Conservation (phyloP, 1,140 invertebrate genomes). For the Lepeophtheirus salmonis region DNA sequence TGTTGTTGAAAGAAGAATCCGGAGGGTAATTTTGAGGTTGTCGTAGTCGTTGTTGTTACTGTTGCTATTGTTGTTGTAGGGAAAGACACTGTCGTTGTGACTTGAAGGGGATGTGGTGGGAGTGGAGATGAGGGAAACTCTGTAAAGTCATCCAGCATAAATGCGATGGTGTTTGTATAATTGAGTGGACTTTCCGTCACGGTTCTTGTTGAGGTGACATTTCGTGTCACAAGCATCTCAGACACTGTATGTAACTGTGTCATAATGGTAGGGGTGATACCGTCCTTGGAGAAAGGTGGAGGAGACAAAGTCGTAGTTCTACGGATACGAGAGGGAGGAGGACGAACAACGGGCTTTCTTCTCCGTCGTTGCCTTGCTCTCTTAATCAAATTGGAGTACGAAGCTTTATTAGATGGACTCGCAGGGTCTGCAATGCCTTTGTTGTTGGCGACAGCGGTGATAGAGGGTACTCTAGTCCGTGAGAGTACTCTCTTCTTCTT, state of each 20-base stretch:
- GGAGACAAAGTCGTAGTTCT: not conserved
- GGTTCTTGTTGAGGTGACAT: constrained; percentile 4
- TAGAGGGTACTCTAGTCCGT: not conserved
- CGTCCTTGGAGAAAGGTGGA: not conserved
- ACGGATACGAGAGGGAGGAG: not conserved
- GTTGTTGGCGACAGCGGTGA: not conserved
- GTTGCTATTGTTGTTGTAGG: too few relatives aligned
- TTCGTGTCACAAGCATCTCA: constrained; percentile 1
- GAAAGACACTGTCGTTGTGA: not conserved
- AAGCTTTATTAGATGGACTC: not conserved
- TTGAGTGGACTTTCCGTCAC: not conserved
- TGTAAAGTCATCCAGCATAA: too few relatives aligned
- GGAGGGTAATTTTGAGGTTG: too few relatives aligned
- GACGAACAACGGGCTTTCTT: not conserved
- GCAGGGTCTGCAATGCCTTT: not conserved
- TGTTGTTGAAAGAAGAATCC: too few relatives aligned
- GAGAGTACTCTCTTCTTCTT: not conserved
- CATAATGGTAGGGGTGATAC: not conserved
- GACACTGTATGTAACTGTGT: constrained; percentile 1
- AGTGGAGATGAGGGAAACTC: too few relatives aligned
- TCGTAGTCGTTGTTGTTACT: too few relatives aligned
- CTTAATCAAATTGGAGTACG: not conserved
- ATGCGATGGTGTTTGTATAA: too few relatives aligned
- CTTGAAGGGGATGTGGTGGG: not conserved
- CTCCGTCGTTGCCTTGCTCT: not conserved